Evolutionary conservation across 2,797 vertebrate species (phyloP), one percentile per base, ranked within the genome.

Genomic region (Coranthus polyacanthus): DNA sequence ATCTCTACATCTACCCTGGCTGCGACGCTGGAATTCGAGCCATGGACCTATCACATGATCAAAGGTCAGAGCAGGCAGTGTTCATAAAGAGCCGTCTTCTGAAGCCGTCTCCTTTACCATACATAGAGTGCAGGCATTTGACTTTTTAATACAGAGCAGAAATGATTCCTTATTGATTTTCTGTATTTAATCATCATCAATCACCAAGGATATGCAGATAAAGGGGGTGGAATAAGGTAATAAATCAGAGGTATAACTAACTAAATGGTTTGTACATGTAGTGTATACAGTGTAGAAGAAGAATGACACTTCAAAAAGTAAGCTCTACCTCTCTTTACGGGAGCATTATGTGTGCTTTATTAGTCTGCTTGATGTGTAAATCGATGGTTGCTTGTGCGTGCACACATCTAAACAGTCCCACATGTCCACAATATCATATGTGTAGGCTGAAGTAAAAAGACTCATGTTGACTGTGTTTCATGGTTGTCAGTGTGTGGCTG

Each of bases 11-110:
- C 88, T 99, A 99, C 87, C 98, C 98, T 0, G 97, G 97, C 57
- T 99, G 98, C 78, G 98, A 99, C 72, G 98, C 98, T 34, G 97
- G 97, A 70, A 93, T 98, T 81, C 94, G 98, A 82, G 97, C 97
- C 49, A 97, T 98, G 96, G 98, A 99, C 90, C 88, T 99, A 38
- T 99, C 98, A 85, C 98, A 99, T 15, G 98, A 99, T 93, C 98
- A 99, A 93, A 97, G 98, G 98, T 98, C 55, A 94, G 91, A 39
- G 4, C 41, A 13, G 5, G 3, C 3, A 20, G 16, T 39, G 13
- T 29, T 6, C 20, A 5, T 10, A 43, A 18, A 17, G 29, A 49
- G 37, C 4, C 4, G 17, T 36, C 3, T 36, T 24, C 3, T 24
- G 22, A 24, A 6, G 22, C 22, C n/a, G n/a, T n/a, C n/a, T n/a